These are phyloP conservation scores for Campylorhamphus procurvoides DNA, from an alignment of 2,113 vertebrate species.

Conservation along the genomic window DNA sequence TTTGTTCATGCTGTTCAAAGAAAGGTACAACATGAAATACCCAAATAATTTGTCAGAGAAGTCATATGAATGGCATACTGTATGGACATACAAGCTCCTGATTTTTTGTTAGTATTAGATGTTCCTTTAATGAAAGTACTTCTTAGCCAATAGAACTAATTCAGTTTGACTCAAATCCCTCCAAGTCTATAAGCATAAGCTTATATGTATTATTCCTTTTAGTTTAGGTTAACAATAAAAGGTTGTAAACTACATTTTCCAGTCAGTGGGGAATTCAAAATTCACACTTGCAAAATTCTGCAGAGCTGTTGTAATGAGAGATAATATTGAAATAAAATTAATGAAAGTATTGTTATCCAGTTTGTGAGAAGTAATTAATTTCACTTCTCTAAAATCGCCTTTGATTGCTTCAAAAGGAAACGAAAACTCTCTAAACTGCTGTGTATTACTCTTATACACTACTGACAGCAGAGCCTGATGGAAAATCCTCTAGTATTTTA, in stretches of 20 bases:
- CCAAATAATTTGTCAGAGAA: not conserved
- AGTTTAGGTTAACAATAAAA: not conserved
- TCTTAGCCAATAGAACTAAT: not conserved
- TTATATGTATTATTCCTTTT: not conserved
- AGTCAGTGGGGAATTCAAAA: not conserved
- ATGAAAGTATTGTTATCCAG: not conserved
- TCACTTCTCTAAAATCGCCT: not conserved
- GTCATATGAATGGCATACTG: not conserved
- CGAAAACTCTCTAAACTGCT: not conserved
- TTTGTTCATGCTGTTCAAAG: not conserved
- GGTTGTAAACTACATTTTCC: not conserved
- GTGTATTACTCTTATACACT: not conserved
- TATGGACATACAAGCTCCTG: not conserved
- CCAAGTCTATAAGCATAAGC: not conserved
- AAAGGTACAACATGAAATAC: not conserved
- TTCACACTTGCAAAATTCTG: not conserved
- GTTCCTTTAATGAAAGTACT: not conserved
- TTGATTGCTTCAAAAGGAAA: not conserved
- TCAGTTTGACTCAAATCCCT: not conserved
- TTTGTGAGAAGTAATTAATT: constrained; percentile 20
- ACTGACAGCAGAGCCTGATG: not conserved
- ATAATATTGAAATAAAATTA: not conserved
- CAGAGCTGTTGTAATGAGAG: not conserved
- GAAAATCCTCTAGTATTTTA: not conserved
- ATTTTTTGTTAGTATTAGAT: not conserved